Base-by-base conservation (phyloP, 2,113 vertebrate species). In the Catharus minimus region DNA sequence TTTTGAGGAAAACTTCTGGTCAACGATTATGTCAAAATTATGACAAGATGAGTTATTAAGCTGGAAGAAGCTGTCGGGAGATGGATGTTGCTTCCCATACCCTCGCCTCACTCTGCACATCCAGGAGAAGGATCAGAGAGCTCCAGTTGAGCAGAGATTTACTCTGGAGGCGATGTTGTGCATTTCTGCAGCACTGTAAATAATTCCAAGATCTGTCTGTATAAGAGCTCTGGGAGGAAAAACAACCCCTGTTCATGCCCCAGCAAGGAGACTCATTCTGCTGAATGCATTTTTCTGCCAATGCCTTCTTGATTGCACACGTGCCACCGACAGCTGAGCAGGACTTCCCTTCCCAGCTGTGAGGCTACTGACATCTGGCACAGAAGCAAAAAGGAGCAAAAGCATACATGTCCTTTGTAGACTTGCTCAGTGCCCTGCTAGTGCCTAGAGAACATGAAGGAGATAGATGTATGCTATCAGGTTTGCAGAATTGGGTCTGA, bases 271-370 rank as follows among this genome's bases (percentile, higher is more conserved):
- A 56, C 32, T 65, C 4, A 0, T 77, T 80, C 52, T 15, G 13
- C 33, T 9, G n/a, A 80, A n/a, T 5, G 2, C 11, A 46, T 58
- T n/a, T 67, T 8, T 50, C 58, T 88, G 72, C 27, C 79, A 78
- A 3, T 49, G 76, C 49, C 56, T 47, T 46, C 82, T 11, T 50
- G 67, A 72, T 2, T 26, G 33, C 52, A 43, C 26, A 32, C 20
- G 2, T 5, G 60, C 26, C 58, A 52, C 50, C 0, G 0, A 15
- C 0, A 0, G 68, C 77, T 65, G 44, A 64, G 61, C 73, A 73
- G 50, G 30, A 26, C 56, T 32, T 66, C 71, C 43, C 71, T 74
- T 77, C 67, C 58, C 79, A 92, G 91, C 53, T 88, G 75, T 28
- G 19, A 46, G 43, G 52, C 56, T 60, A 47, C 47, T 56, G 76